Evolutionary conservation across 2,113 vertebrate species (phyloP).

Genomic region (Leucosticte australis): DNA sequence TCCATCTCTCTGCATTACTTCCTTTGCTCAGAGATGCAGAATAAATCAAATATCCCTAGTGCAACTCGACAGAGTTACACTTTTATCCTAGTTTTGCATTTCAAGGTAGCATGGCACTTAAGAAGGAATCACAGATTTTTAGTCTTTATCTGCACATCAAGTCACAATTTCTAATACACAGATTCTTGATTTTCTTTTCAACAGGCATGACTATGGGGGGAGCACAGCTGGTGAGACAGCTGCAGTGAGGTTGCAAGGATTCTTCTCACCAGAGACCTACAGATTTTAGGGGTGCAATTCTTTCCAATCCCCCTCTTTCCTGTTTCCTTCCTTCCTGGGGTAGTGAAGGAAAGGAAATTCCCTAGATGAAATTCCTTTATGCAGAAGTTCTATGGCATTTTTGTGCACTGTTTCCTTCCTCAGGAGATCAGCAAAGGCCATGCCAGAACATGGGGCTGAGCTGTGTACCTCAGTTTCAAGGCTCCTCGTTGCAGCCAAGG

Average conservation of each 20-base stretch:
- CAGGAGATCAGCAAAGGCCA: background rate
- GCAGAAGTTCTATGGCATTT: background rate
- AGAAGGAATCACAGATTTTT: background rate
- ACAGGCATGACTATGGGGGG: background rate
- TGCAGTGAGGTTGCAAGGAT: background rate
- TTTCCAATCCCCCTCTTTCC: background rate
- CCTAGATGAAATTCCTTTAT: background rate
- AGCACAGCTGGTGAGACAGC: background rate
- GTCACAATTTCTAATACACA: background rate
- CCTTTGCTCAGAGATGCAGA: background rate
- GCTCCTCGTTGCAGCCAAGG: background rate
- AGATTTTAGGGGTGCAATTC: background rate
- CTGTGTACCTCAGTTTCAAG: background rate
- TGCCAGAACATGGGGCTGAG: background rate
- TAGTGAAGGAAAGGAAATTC: background rate
- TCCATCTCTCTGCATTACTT: background rate
- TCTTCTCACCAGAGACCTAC: background rate
- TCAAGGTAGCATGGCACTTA: background rate
- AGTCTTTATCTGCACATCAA: background rate
- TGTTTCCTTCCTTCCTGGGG: background rate
- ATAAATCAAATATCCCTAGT: background rate
- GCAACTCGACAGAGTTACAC: background rate
- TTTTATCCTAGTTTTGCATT: background rate
- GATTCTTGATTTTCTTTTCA: background rate
- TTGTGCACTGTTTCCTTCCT: background rate